Evolutionary conservation across 2,797 vertebrate species (phyloP), one percentile per base, ranked within the genome.

Genomic region (Allobates femoralis): DNA sequence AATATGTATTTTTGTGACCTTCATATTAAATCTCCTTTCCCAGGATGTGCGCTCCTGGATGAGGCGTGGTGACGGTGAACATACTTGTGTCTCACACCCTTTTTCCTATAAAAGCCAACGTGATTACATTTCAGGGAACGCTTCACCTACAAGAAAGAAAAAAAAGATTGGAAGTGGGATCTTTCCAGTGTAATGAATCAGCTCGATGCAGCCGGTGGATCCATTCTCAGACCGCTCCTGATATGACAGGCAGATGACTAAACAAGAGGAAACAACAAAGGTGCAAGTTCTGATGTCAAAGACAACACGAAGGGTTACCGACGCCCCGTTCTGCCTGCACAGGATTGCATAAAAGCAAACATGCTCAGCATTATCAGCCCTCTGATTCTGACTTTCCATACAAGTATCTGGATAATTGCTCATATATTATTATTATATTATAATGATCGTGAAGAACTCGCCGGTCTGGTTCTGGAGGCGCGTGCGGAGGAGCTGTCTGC

Each of bases 231-330:
- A 73, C 67, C 86, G 66, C 82, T 66, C 82, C 86, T 76, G 41
- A 46, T 5, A 46, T 84, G 82, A 88, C 86, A 84, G 55, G 64
- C 10, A 56, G 14, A 84, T 87, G 82, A 88, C 86, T 88, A 88
- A 88, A 74, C 67, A 19, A 30, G 15, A 23, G 69, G 50, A 74
- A 34, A 82, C 28, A 58, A 77, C 15, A 53, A 14, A 46, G 2
- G 50, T 62, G 60, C 11, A 37, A 18, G 23, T 46, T 28, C 28
- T 67, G 85, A 86, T 41, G 79, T 81, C 71, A 77, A 8, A 41
- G 19, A 19, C 60, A 69, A 32, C 30, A 75, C 11, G 18, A 3
- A 16, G 19, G 19, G 32, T 62, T 53, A 79, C 18, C 30, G 41
- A 60, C 69, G 55, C 34, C 71, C 60, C 69, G 18, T 34, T 55